These are phyloP conservation scores for Aptenodytes forsteri DNA, from an alignment of 2,113 vertebrate species.

Conservation along the genomic window DNA sequence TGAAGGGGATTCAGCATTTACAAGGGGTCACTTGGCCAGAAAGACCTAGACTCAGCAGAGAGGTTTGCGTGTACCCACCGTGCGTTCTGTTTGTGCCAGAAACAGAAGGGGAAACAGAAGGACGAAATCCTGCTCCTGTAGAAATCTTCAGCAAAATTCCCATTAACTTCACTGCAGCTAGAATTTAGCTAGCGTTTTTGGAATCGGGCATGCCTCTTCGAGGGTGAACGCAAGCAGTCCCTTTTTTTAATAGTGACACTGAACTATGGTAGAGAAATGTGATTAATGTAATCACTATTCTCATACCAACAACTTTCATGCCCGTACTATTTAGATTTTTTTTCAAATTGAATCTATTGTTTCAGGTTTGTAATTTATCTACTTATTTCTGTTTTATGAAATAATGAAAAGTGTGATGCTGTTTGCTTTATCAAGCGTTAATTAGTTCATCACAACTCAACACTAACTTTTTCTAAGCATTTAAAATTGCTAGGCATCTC, in stretches of 20 bases:
- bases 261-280: neutral
- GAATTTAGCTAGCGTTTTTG: neutral
- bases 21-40: neutral
- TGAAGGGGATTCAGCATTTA: neutral
- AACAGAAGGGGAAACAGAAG: neutral
- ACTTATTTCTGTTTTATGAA: neutral
- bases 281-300: neutral
- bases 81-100: neutral
- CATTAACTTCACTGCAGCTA: neutral
- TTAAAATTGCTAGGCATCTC: neutral
- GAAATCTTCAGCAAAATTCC: neutral
- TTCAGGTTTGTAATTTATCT: neutral
- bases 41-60: neutral
- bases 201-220: neutral
- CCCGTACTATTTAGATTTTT: neutral
- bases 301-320: neutral
- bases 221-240: neutral
- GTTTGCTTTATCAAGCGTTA: neutral
- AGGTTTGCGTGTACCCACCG: neutral
- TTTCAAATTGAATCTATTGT: neutral
- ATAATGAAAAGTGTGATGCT: neutral
- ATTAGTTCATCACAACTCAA: neutral
- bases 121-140: neutral
- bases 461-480: neutral
- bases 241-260: neutral